Evolutionary conservation across 1,140 invertebrate species (phyloP).

Genomic region (Drosophila melanogaster): Release_6_plus_ISO1_MT NT_033777.3:11062501-11063000

Average conservation of each 20-base stretch:
- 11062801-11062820: background rate
- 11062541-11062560: conserved; percentile 51
- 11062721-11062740: conserved; percentile 28
- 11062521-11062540: conserved; percentile 78
- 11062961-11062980: conserved; percentile 36
- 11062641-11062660: no score
- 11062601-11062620: conserved; percentile 18
- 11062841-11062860: conserved; percentile 80
- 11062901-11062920: conserved; percentile 50
- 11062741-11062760: conserved; percentile 10
- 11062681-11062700: background rate
- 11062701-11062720: background rate
- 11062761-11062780: conserved; percentile 36
- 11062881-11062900: conserved; percentile 64
- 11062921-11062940: background rate
- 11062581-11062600: conserved; percentile 56
- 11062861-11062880: conserved; percentile 81
- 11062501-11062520: conserved; percentile 71
- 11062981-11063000: conserved; percentile 69
- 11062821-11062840: conserved; percentile 38
- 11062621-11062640: background rate
- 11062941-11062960: conserved; percentile 27
- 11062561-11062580: conserved; percentile 64
- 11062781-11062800: conserved; percentile 31
- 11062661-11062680: no score